Conservation (phyloP, 2,797 vertebrate genomes). For the Gephyroberyx darwinii region DNA sequence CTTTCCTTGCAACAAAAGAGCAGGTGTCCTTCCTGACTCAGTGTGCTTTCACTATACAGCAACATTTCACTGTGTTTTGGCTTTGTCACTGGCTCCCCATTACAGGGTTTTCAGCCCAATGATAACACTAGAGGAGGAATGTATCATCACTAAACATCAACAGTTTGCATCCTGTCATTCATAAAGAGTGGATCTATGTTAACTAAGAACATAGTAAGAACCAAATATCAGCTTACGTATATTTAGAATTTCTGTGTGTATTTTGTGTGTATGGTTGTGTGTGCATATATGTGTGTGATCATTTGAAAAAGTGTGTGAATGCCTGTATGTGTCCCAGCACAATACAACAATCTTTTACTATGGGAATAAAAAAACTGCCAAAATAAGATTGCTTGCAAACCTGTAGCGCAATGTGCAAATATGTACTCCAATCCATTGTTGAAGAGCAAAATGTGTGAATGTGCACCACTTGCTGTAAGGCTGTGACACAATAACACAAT, state of each 20-base stretch:
- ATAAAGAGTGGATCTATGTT: too few relatives aligned
- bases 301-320: not conserved
- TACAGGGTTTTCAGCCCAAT: not conserved
- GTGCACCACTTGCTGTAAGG: too few relatives aligned
- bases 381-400: too few relatives aligned
- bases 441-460: too few relatives aligned
- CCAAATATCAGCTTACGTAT: not conserved
- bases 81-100: conserved; percentile 7
- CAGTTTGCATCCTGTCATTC: not conserved
- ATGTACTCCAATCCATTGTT: too few relatives aligned
- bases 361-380: too few relatives aligned
- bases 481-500: too few relatives aligned
- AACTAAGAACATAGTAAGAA: too few relatives aligned
- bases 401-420: too few relatives aligned
- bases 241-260: not conserved
- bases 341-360: not conserved
- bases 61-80: conserved; percentile 26
- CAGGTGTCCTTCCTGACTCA: conserved; percentile 69
- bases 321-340: not conserved
- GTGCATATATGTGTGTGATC: not conserved
- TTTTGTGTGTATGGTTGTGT: not conserved
- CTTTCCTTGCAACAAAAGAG: conserved; percentile 67
- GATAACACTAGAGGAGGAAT: conserved; percentile 8
- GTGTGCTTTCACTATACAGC: conserved; percentile 35
- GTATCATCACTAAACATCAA: not conserved